A percentile compares a stretch with the other conserved stretches of the same genome.
Conservation (phyloP, 2,113 vertebrate species). For the Actenoides lindsayi region DNA sequence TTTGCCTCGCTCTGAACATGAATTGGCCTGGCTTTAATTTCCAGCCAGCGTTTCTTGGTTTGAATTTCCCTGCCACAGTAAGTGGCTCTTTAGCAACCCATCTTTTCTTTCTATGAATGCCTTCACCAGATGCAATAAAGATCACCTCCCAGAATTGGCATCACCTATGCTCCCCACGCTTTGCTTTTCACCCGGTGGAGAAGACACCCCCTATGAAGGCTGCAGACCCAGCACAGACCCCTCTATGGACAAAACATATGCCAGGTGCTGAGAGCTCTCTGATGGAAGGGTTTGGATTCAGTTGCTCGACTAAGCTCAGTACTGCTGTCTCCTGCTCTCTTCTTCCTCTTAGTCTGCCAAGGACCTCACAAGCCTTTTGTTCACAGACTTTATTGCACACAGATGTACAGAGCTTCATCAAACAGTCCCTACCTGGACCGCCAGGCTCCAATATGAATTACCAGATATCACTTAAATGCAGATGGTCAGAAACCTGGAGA, state of each 20-base stretch:
- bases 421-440: background rate
- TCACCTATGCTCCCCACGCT: rapidly evolving
- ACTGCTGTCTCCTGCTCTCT: background rate
- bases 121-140: background rate
- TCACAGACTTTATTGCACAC: background rate
- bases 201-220: background rate
- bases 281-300: background rate
- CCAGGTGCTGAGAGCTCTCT: background rate
- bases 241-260: background rate
- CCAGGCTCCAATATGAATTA: background rate
- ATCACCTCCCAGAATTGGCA: background rate
- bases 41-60: slow-evolving; percentile 5
- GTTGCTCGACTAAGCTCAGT: background rate
- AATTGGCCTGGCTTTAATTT: slow-evolving; percentile 53
- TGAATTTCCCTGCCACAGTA: background rate
- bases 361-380: slow-evolving; percentile 26
- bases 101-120: slow-evolving; percentile 20
- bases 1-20: slow-evolving; percentile 2
- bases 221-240: background rate
- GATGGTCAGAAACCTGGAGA: background rate
- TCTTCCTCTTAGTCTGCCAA: background rate
- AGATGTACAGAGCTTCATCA: slow-evolving; percentile 14
- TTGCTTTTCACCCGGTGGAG: background rate
- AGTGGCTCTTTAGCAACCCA: slow-evolving; percentile 6
- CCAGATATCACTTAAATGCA: background rate